Conservation (phyloP, 2,888 invertebrate species). For the Pseudeuparius sepicola region DNA sequence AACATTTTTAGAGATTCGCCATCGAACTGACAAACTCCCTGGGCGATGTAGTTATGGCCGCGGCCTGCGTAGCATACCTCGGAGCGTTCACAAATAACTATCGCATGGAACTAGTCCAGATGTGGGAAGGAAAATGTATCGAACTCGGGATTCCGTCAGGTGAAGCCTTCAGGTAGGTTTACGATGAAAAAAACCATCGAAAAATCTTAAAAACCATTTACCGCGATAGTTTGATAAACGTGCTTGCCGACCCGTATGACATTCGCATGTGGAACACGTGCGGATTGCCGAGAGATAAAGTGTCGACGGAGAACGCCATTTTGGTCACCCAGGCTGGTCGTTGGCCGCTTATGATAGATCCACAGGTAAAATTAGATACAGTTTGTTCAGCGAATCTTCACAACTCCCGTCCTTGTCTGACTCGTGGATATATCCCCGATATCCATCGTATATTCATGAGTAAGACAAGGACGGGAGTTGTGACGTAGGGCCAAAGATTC, state of each 20-base stretch:
- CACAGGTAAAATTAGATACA: too few species aligned
- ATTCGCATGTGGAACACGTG: slow-evolving; percentile 84
- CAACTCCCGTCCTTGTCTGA: too few species aligned
- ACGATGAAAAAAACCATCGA: slow-evolving; percentile 1
- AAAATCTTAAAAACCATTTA: slow-evolving; percentile 1
- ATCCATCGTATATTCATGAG: too few species aligned
- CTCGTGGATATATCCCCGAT: too few species aligned
- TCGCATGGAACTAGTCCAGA: slow-evolving; percentile 52
- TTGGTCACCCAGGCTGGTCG: slow-evolving; percentile 72
- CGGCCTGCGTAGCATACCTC: slow-evolving; percentile 82
- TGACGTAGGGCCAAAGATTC: too few species aligned
- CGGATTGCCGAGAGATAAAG: slow-evolving; percentile 76
- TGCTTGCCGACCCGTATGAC: slow-evolving; percentile 75
- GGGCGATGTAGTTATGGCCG: slow-evolving; percentile 80
- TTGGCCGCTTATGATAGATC: slow-evolving; percentile 91
- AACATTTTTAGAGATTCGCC: slow-evolving; percentile 57
- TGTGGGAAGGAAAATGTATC: slow-evolving; percentile 61
- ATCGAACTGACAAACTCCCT: slow-evolving; percentile 60
- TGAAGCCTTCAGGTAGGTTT: slow-evolving; percentile 47
- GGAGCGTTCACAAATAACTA: slow-evolving; percentile 78
- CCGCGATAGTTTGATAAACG: slow-evolving; percentile 52
- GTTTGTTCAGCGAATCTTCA: too few species aligned
- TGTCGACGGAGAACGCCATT: slow-evolving; percentile 89
- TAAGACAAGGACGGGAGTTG: too few species aligned
- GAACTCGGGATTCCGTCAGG: slow-evolving; percentile 62